phyloP scores from a whole-genome alignment of 2,797 vertebrate species.

The Propithecus perrieri region DNA sequence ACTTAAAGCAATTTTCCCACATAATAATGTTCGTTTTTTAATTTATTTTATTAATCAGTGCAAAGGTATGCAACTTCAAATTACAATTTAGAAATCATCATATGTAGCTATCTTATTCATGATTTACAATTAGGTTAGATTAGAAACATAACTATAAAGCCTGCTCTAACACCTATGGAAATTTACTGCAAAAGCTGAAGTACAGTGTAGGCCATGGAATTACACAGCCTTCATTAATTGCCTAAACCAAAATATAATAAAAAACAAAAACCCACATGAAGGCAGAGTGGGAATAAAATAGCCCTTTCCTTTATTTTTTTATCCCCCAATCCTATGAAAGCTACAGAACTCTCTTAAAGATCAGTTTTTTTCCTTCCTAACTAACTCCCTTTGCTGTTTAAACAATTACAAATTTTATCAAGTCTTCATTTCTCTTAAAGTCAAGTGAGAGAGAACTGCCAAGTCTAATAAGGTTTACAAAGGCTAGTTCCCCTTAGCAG shows the following conservation, averaged over 20 bases:
- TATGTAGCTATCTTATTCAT: conserved; percentile 15
- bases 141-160: conserved; percentile 25
- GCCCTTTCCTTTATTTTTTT: background rate
- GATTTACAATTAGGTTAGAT: conserved; percentile 44
- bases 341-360: background rate
- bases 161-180: conserved; percentile 44
- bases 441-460: conserved; percentile 76
- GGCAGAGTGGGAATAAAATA: background rate
- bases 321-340: background rate
- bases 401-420: conserved; percentile 65
- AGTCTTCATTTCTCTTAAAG: conserved; percentile 64
- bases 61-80: background rate
- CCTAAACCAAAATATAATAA: conserved; percentile 1
- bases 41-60: conserved; percentile 25
- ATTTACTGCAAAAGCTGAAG: conserved; percentile 50
- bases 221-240: conserved; percentile 37
- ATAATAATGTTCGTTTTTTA: conserved; percentile 42
- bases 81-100: conserved; percentile 44
- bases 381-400: conserved; percentile 41
- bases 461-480: conserved; percentile 80
- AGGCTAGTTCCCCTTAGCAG: conserved; percentile 67
- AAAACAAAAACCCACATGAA: conserved; percentile 37
- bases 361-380: background rate
- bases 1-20: conserved; percentile 15
- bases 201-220: background rate